Conservation (phyloP, 2,797 vertebrate species). For the Staurois parvus region DNA sequence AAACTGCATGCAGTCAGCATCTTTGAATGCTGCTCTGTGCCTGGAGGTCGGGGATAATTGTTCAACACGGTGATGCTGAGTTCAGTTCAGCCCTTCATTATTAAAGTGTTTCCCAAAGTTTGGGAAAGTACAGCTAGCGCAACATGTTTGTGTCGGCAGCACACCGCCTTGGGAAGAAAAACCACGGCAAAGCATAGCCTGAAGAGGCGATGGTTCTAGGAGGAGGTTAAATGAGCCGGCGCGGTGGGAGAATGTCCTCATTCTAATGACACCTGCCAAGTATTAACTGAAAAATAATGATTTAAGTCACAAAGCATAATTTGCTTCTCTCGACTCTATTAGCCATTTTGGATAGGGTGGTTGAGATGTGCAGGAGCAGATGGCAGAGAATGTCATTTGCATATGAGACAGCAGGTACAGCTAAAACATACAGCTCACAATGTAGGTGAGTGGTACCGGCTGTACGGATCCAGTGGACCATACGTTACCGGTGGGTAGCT, state of each 20-base stretch:
- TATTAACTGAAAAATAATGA: neutral
- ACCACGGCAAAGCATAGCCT: neutral
- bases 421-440: neutral
- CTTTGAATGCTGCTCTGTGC: neutral
- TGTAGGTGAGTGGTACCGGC: neutral
- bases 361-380: neutral
- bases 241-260: no score
- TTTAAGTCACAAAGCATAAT: neutral
- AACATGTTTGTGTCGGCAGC: neutral
- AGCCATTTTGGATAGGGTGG: neutral
- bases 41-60: neutral
- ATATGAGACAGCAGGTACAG: neutral
- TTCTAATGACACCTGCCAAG: neutral
- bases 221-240: neutral
- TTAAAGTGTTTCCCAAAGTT: neutral
- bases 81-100: neutral
- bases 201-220: neutral
- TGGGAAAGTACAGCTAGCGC: neutral
- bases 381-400: neutral
- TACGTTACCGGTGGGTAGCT: no score
- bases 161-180: neutral
- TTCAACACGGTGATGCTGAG: neutral
- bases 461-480: no score
- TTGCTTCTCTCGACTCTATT: neutral
- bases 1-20: neutral